Base-by-base conservation (phyloP, 2,113 vertebrate species). In the Hiodon tergisus region DNA sequence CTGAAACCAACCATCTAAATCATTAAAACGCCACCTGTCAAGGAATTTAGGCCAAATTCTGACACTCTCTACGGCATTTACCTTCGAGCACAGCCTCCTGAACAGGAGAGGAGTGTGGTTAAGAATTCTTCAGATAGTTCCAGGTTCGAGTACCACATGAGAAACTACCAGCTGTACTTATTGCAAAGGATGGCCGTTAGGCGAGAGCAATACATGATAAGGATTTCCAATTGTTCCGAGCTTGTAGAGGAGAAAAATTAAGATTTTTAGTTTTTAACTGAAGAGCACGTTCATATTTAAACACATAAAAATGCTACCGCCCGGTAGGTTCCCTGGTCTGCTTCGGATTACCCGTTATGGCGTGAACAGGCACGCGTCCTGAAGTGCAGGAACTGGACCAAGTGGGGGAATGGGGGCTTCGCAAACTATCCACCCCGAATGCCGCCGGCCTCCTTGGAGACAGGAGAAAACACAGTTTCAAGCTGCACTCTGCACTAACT, bases 21-120 rank as follows among this genome's bases (percentile, higher is more conserved):
- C 79, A 88, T 89, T 87, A 86, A 87, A 83, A 76, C 73, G 0
- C 79, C 84, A 86, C 85, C 81, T 88, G 85, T 78, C 79, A 79
- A 70, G 78, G 72, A 81, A 83, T 72, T 78, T 75, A 11, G n/a
- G 73, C 77, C 75, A 70, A 78, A 83, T 83, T 84, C 80, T 80
- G 73, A n/a, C 53, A 75, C 16, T 71, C 61, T 69, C 5, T 54
- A 50, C 54, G 58, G 81, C 81, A 86, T 86, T 84, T 79, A 84
- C 85, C 78, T 85, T 72, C 84, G 77, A 85, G 82, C 78, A 81
- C 78, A 68, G 69, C 76, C 78, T 77, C 69, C 48, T 54, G 78
- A 81, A 84, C 76, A 78, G 55, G 67, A 48, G 17, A 69, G 74
- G 77, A 81, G 79, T 78, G 46, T 16, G 74, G 73, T 55, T 66